Evolutionary conservation across 2,888 invertebrate species (phyloP), one percentile per base, ranked within the genome.

Genomic region (Macaria notata): DNA sequence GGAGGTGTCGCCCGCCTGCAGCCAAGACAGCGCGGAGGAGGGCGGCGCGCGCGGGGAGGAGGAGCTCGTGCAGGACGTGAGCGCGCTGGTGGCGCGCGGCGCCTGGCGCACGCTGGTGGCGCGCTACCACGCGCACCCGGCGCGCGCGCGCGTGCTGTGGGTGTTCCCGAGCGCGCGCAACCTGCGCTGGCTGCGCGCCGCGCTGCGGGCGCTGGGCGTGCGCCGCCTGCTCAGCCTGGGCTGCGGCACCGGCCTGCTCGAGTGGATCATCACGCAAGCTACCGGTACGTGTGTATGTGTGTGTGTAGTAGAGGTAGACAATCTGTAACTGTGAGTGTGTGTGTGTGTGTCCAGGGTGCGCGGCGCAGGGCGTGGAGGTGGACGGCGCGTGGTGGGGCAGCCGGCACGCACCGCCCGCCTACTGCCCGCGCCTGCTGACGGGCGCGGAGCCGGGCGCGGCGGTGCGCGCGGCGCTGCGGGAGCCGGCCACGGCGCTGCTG

Each of bases 341-440:
- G n/a, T 33, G 33, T 4, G 4, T 33, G 33, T 33, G 33, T 33
- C 4, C 33, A 33, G 33, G 33, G 33, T 6, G 4, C 4, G 33
- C 33, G 33, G 33, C 33, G 33, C 33, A 91, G 54, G 96, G 96
- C 4, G 82, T 96, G 42, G 97, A 97, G 90, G 89, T 95, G n/a
- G 96, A 97, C 79, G 90, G 93, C 48, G 93, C 92, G 0, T 97
- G 96, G 96, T 97, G 97, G 97, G 89, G 85, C 46, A 95, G 95
- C 74, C 93, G 92, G 79, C 96, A 96, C 80, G 94, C 95, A 3
- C 94, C 95, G 29, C 94, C 94, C 1, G 91, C 92, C 54, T 97
- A 96, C 73, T 94, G 96, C 60, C 91, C 93, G 3, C 87, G 95
- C 36, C 90, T 92, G 60, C 93, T 94, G 72, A 92, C 93, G 4